Conservation (phyloP, 2,113 vertebrate species). For the Leptosomus discolor region DNA sequence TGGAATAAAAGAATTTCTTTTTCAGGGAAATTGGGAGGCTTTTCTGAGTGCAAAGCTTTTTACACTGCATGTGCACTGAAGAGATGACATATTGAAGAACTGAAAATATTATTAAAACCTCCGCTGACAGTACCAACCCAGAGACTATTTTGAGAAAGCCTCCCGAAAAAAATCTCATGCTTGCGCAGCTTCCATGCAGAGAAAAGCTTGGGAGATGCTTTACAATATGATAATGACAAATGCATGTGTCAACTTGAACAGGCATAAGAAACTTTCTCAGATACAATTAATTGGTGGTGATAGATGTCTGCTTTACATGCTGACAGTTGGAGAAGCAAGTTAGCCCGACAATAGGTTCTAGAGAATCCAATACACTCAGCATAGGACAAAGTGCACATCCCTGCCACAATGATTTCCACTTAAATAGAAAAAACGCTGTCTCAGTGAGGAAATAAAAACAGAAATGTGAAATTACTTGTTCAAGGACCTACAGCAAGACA, state of each 20-base stretch:
- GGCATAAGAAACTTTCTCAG: slow-evolving; percentile 13
- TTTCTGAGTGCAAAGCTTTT: neutral
- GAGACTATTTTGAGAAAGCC: neutral
- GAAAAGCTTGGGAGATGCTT: neutral
- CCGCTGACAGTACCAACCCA: neutral
- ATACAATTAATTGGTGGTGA: slow-evolving; percentile 45
- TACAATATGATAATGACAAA: slow-evolving; percentile 22
- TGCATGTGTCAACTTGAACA: neutral
- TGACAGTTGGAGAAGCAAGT: slow-evolving; percentile 22
- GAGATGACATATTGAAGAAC: neutral
- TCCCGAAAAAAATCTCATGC: neutral
- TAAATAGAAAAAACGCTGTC: neutral
- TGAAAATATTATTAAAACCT: neutral
- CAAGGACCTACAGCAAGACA: neutral
- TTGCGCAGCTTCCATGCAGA: neutral
- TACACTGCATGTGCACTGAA: neutral
- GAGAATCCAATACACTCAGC: slow-evolving; percentile 14
- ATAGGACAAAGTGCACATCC: neutral
- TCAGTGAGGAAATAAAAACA: neutral
- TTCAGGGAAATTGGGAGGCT: neutral
- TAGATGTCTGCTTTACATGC: slow-evolving; percentile 7
- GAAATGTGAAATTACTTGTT: neutral
- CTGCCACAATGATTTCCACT: neutral
- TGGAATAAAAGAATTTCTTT: neutral
- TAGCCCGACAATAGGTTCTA: neutral